These are phyloP conservation scores for Onychostoma macrolepis DNA, from an alignment of 2,113 vertebrate genomes.

Conservation along the genomic window DNA sequence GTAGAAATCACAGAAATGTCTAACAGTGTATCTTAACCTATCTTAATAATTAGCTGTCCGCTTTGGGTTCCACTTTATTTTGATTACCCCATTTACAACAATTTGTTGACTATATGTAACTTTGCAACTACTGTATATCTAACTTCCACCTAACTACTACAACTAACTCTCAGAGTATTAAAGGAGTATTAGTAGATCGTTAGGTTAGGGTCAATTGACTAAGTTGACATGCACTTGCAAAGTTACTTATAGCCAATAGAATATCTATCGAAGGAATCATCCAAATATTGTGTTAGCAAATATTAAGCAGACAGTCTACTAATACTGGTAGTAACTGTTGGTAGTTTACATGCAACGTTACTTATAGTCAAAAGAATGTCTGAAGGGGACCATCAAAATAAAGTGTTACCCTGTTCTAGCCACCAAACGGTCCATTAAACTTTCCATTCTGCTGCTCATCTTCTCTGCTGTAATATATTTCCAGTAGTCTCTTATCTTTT, in stretches of 20 bases:
- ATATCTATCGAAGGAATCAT: neutral
- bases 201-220: neutral
- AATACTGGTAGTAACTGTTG: neutral
- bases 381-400: neutral
- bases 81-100: neutral
- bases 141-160: neutral
- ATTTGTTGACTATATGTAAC: neutral
- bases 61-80: neutral
- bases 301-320: neutral
- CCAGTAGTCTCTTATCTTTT: neutral
- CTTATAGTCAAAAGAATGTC: neutral
- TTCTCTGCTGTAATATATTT: neutral
- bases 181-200: neutral
- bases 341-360: neutral
- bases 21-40: neutral
- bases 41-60: neutral
- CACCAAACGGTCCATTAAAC: neutral
- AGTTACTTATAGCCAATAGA: neutral
- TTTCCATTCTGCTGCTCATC: neutral
- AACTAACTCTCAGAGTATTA: too few species aligned
- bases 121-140: neutral
- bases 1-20: too few species aligned
- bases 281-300: too few species aligned
- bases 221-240: too few species aligned
- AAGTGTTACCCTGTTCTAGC: neutral